Base-by-base conservation (phyloP, 2,797 vertebrate genomes). In the Apogon talboti region DNA sequence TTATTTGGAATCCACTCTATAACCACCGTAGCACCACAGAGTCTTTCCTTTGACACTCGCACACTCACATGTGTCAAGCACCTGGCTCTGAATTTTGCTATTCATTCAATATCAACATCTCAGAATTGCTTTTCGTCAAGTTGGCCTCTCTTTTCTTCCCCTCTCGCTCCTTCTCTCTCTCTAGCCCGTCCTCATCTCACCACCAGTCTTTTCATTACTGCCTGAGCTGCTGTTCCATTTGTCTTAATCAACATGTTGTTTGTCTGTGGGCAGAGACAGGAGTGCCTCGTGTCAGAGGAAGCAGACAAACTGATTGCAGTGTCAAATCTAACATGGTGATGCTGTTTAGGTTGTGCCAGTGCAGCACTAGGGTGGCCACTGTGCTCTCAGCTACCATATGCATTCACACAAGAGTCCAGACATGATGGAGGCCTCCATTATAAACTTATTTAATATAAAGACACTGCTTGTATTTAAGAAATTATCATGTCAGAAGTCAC, bases 301-400 rank as follows among this genome's bases (percentile, higher is more conserved):
- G 65, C 67, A 76, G 85, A 84, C 68, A 66, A 82, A 81, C 54
- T 60, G 51, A 87, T 50, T 47, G 67, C 21, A n/a, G 87, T 91
- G 90, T 92, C 77, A 91, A 89, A 90, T 90, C 60, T 88, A 91
- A 82, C 91, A 88, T 55, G 21, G 48, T 61, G 66, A 69, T 89
- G 89, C 82, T 81, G 82, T 46, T 71, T 43, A 21, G 67, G 61
- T 50, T 12, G 60, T 58, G 54, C 71, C 66, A 75, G 58, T 51
- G 65, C 61, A 64, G 28, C 63, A 15, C 16, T 10, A 28, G 43
- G n/a, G 42, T 43, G 65, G 62, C 50, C 37, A 57, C 46, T 38
- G 45, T 38, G 50, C 55, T 66, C 45, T 61, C 30, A 33, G 54
- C n/a, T 56, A 12, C 11, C 66, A 45, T n/a, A 16, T 5, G 28